Evolutionary conservation across 2,797 vertebrate genomes (phyloP).

Genomic region (Gallinago solitaria): DNA sequence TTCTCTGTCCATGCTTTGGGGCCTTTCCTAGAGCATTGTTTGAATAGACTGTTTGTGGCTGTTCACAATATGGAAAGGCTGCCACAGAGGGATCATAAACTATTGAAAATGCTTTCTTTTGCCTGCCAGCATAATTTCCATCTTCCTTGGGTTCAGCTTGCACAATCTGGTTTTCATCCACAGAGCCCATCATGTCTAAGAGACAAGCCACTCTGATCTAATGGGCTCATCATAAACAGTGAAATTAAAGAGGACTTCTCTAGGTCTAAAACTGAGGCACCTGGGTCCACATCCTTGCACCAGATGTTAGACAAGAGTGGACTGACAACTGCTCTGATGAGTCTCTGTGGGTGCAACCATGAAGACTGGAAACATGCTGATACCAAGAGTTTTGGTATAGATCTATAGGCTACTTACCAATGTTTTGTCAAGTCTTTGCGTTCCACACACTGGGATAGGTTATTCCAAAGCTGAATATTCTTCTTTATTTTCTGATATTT

Average conservation of each 20-base stretch:
- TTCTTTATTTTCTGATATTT: neutral
- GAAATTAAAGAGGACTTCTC: neutral
- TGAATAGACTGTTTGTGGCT: neutral
- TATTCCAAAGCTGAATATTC: neutral
- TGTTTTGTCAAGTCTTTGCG: neutral
- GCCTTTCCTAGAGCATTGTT: neutral
- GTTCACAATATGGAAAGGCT: neutral
- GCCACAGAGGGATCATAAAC: neutral
- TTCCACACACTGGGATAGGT: neutral
- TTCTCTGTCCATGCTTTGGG: neutral
- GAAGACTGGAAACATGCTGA: neutral
- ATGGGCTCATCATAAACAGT: neutral
- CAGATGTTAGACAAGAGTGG: neutral
- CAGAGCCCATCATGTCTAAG: neutral
- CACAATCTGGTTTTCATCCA: conserved; percentile 18
- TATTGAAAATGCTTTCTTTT: neutral
- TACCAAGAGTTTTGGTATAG: neutral
- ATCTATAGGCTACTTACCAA: neutral
- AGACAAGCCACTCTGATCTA: neutral
- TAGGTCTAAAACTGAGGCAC: neutral
- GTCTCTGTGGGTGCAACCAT: neutral
- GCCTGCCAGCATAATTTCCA: neutral
- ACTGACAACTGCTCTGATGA: neutral
- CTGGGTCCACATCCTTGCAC: neutral
- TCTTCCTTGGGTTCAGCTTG: conserved; percentile 12